Evolutionary conservation across 2,113 vertebrate species (phyloP).

Genomic region (Chaenocephalus aceratus): DNA sequence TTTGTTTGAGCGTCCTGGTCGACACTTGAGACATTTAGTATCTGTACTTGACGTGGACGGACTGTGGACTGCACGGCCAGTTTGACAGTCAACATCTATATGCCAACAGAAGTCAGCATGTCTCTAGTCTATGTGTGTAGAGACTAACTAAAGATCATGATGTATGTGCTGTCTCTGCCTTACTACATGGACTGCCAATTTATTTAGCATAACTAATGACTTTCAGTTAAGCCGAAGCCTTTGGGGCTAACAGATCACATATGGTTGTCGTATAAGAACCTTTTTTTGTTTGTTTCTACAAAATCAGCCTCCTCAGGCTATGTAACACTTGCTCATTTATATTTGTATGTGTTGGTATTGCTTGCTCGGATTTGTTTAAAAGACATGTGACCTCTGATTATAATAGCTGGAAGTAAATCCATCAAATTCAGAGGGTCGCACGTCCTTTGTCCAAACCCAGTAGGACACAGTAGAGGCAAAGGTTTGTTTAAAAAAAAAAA

Average conservation of each 20-base stretch:
- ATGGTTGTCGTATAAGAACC: background rate
- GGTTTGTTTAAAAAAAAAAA: constrained; percentile 12
- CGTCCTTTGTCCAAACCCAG: constrained; percentile 3
- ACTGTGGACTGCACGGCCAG: constrained; percentile 46
- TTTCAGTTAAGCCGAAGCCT: constrained; percentile 32
- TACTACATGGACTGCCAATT: constrained; percentile 50
- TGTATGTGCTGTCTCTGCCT: constrained; percentile 55
- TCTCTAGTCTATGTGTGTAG: constrained; percentile 36
- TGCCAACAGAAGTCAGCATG: constrained; percentile 11
- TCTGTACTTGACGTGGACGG: constrained; percentile 40
- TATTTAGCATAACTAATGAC: constrained; percentile 41
- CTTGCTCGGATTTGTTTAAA: constrained; percentile 16
- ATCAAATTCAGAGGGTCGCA: constrained; percentile 24
- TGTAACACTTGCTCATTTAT: constrained; percentile 13
- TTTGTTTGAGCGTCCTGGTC: constrained; percentile 45
- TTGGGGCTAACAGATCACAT: constrained; percentile 24
- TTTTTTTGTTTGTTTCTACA: background rate
- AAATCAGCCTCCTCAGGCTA: constrained; percentile 10
- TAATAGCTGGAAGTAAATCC: constrained; percentile 10
- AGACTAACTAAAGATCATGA: constrained; percentile 20
- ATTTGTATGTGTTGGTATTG: constrained; percentile 21
- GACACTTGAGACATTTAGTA: constrained; percentile 54
- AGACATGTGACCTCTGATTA: constrained; percentile 26
- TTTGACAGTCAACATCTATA: constrained; percentile 21
- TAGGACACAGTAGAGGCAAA: background rate